Conservation (phyloP, 2,888 invertebrate species). For the Erannis defoliaria region DNA sequence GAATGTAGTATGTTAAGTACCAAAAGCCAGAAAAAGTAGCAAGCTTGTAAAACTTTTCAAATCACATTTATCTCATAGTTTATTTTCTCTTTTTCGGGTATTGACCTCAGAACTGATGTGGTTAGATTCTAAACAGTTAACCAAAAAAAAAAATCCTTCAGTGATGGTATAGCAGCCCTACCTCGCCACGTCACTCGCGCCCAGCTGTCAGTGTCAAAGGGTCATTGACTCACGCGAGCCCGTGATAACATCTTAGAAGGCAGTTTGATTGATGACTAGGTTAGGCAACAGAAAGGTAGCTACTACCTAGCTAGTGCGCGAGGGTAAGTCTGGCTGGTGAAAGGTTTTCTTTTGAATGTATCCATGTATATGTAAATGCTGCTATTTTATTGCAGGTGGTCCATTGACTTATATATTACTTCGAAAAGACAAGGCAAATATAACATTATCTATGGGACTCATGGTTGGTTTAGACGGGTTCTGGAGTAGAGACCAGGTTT, state of each 20-base stretch:
- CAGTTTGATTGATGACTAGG: constrained; percentile 30
- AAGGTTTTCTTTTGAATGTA: background rate
- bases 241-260: constrained; percentile 33
- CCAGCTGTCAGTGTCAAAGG: constrained; percentile 46
- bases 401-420: background rate
- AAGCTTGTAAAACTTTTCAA: too few relatives aligned
- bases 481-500: too few relatives aligned
- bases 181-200: constrained; percentile 36
- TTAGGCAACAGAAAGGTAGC: constrained; percentile 14
- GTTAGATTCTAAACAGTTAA: too few relatives aligned
- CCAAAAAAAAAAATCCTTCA: background rate
- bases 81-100: too few relatives aligned
- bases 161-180: constrained; percentile 41
- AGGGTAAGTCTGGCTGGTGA: constrained; percentile 3
- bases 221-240: constrained; percentile 39
- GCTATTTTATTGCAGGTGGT: background rate
- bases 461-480: too few relatives aligned
- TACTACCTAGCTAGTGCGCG: constrained; percentile 17
- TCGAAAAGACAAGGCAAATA: too few relatives aligned
- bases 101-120: too few relatives aligned
- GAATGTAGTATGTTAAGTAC: too few relatives aligned
- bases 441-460: too few relatives aligned
- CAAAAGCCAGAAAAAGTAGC: too few relatives aligned
- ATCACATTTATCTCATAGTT: too few relatives aligned
- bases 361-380: background rate